A percentile compares a stretch with the other conserved stretches of the same genome.
phyloP scores from a whole-genome alignment of 2,888 invertebrate species.

The Mythimna lalbum region DNA sequence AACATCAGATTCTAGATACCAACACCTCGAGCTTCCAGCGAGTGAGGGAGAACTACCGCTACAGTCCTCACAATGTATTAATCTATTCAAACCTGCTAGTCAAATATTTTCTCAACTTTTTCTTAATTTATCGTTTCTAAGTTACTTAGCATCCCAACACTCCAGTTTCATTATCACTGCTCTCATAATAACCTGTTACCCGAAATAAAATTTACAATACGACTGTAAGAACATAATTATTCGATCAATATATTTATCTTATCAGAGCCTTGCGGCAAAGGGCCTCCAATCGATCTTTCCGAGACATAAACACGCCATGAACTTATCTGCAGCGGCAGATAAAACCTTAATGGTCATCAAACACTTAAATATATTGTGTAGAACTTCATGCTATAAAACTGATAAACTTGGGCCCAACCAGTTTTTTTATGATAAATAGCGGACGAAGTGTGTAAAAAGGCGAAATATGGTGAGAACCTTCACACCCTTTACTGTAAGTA shows the following conservation, averaged over 20 bases:
- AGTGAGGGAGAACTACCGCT: too few relatives aligned
- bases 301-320: constrained; percentile 70
- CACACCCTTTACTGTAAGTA: constrained; percentile 6
- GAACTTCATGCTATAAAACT: constrained; percentile 66
- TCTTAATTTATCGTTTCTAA: too few relatives aligned
- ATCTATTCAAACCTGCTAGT: too few relatives aligned
- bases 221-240: constrained; percentile 64
- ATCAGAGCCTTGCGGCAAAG: constrained; percentile 68
- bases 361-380: constrained; percentile 68
- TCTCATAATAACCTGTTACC: constrained; percentile 26
- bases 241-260: constrained; percentile 72
- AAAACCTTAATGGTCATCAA: constrained; percentile 70
- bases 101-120: background rate
- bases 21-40: too few relatives aligned
- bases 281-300: constrained; percentile 73
- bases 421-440: constrained; percentile 55
- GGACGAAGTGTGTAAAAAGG: constrained; percentile 31
- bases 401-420: constrained; percentile 56
- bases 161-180: background rate
- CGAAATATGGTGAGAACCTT: constrained; percentile 29
- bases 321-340: constrained; percentile 67
- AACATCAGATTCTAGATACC: too few relatives aligned
- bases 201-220: constrained; percentile 45
- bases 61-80: too few relatives aligned
- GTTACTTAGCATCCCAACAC: background rate